Evolutionary conservation across 2,797 vertebrate genomes (phyloP).

Genomic region (Myotis myotis): DNA sequence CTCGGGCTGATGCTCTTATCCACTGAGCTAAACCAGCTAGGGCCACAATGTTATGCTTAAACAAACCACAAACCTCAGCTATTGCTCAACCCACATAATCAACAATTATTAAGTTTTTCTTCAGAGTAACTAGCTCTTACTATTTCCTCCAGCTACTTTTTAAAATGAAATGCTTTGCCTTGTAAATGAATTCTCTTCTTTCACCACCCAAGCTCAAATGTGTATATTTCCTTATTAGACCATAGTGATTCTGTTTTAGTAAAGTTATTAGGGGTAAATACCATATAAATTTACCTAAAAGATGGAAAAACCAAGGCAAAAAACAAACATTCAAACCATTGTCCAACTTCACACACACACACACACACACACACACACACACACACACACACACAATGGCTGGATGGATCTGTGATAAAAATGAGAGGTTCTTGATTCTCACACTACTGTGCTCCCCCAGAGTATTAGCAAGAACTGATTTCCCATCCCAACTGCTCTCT

Average conservation of each 20-base stretch:
- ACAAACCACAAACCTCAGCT: neutral
- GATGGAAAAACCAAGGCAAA: neutral
- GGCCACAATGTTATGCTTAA: neutral
- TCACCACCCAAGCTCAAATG: neutral
- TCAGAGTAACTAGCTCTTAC: neutral
- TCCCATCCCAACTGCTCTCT: neutral
- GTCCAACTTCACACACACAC: neutral
- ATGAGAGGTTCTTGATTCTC: neutral
- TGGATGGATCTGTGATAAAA: neutral
- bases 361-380: neutral
- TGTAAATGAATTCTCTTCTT: neutral
- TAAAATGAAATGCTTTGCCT: neutral
- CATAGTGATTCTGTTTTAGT: neutral
- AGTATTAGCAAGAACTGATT: neutral
- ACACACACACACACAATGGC: too few species aligned
- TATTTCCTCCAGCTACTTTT: neutral
- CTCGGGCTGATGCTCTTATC: too few species aligned
- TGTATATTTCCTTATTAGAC: neutral
- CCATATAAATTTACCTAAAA: neutral
- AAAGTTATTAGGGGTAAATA: neutral
- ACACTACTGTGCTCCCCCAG: rapidly evolving
- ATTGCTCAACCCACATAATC: neutral
- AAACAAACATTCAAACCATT: neutral
- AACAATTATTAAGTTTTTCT: neutral
- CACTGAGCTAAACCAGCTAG: too few species aligned